phyloP scores from a whole-genome alignment of 2,113 vertebrate species.

The Tragulus kanchil region DNA sequence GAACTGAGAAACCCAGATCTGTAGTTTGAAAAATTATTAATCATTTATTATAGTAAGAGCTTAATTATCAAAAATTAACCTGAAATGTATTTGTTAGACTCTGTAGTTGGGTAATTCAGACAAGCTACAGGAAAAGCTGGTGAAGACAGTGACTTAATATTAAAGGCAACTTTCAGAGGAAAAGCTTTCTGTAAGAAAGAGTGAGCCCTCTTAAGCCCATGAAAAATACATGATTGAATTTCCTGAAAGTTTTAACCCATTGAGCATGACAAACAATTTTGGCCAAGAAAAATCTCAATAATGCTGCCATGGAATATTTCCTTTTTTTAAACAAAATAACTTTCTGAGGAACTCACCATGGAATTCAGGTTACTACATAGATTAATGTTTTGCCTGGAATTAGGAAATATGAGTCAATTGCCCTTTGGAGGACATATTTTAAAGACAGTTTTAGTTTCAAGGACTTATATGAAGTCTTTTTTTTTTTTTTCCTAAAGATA shows the following conservation, averaged over 20 bases:
- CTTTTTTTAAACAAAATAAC: conserved; percentile 31
- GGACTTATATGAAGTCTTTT: not conserved
- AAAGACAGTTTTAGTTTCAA: conserved; percentile 51
- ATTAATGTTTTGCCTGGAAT: conserved; percentile 48
- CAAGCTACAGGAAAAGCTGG: not conserved
- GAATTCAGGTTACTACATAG: conserved; percentile 53
- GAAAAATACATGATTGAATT: conserved; percentile 49
- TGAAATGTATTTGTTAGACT: conserved; percentile 28
- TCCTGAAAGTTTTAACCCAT: conserved; percentile 9
- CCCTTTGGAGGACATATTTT: conserved; percentile 42
- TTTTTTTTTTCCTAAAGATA: not conserved
- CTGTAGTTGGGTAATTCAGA: not conserved
- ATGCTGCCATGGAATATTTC: conserved; percentile 18
- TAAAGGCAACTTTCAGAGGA: conserved; percentile 8
- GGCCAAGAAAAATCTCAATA: conserved; percentile 51
- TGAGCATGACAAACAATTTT: conserved; percentile 39
- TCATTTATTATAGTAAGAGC: conserved; percentile 39
- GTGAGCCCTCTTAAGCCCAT: not conserved
- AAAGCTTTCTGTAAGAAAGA: not conserved
- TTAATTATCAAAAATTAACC: conserved; percentile 34
- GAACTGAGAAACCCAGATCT: not conserved
- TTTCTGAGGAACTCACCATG: conserved; percentile 56
- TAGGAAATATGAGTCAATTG: conserved; percentile 14
- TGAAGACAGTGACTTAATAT: conserved; percentile 14
- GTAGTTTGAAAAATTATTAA: conserved; percentile 56